These are phyloP conservation scores for Cataglyphis hispanica DNA, from an alignment of 1,140 invertebrate genomes.

Conservation along the genomic window DNA sequence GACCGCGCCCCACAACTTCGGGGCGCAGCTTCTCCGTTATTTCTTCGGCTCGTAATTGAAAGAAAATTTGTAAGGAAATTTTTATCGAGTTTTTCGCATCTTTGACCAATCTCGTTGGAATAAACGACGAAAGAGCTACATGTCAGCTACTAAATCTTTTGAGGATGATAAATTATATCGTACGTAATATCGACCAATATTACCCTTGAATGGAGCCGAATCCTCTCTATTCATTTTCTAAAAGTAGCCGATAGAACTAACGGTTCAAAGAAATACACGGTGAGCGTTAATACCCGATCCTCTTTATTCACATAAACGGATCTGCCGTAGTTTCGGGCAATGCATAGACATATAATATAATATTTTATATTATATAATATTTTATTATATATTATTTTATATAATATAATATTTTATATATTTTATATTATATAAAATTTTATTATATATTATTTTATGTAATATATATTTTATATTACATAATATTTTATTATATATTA, in stretches of 20 bases:
- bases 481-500: no score
- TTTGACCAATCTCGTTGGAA: neutral
- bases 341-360: no score
- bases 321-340: neutral
- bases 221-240: slow-evolving; percentile 6
- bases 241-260: neutral
- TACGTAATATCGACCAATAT: slow-evolving; percentile 19
- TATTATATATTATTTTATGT: no score
- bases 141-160: slow-evolving; percentile 12
- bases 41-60: neutral
- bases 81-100: neutral
- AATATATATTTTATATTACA: no score
- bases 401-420: no score
- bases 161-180: slow-evolving; percentile 44
- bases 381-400: no score
- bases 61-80: neutral
- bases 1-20: neutral
- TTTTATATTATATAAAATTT: no score
- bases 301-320: neutral
- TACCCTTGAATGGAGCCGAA: neutral
- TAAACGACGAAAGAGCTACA: neutral
- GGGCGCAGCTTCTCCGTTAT: neutral
- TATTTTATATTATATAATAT: no score
- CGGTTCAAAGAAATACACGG: slow-evolving; percentile 14
- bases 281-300: neutral